Percentiles rank a stretch among this genome's conserved stretches.
These are phyloP conservation scores for Pitta sordida DNA, from an alignment of 2,113 vertebrate species.

Conservation along the genomic window DNA sequence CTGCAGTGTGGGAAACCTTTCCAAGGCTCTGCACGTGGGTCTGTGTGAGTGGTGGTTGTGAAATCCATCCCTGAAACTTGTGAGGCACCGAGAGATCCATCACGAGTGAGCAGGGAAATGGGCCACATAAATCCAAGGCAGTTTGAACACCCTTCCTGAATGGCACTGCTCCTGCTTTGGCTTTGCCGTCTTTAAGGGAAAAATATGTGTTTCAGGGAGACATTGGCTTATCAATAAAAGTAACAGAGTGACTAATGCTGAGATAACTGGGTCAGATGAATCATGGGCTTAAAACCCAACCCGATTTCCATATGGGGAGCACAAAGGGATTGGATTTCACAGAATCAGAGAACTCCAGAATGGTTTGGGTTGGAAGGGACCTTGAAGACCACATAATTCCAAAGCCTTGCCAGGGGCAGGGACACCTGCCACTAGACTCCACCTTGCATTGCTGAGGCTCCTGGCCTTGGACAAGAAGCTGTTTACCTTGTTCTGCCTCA, in stretches of 20 bases:
- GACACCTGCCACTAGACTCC: background rate
- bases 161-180: background rate
- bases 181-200: background rate
- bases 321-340: background rate
- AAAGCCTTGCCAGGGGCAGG: background rate
- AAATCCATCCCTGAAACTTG: background rate
- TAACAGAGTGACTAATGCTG: background rate
- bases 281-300: background rate
- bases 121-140: background rate
- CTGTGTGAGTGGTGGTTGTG: fast-evolving
- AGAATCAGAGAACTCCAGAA: background rate
- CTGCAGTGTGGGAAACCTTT: background rate
- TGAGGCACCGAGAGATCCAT: background rate
- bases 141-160: background rate
- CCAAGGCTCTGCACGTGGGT: background rate
- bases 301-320: fast-evolving
- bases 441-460: background rate
- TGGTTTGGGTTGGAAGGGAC: background rate
- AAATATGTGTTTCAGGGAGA: background rate
- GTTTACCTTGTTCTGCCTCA: background rate
- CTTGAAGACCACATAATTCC: background rate
- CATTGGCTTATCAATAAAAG: background rate
- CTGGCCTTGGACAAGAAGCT: background rate
- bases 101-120: background rate
- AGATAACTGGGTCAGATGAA: background rate